Conservation (phyloP, 2,113 vertebrate genomes). For the Grantiella picta region DNA sequence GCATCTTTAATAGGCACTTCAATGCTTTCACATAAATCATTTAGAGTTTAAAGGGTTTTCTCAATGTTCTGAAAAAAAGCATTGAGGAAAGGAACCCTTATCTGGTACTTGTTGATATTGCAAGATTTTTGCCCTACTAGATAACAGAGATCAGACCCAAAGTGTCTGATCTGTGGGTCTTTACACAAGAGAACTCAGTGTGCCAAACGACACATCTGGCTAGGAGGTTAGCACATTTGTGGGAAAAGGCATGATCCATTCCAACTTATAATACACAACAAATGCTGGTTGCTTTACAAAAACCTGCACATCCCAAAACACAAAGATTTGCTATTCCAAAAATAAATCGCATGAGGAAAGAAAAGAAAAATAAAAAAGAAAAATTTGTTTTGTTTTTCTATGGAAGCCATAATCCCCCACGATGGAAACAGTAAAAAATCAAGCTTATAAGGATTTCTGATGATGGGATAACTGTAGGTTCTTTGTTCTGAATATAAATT, state of each 20-base stretch:
- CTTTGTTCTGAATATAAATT: conserved; percentile 56
- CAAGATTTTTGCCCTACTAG: neutral
- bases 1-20: neutral
- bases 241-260: neutral
- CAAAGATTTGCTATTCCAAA: neutral
- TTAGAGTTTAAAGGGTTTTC: neutral
- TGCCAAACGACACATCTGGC: conserved; percentile 31
- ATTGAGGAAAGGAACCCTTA: neutral
- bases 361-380: neutral
- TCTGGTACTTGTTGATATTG: neutral
- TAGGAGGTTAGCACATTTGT: neutral
- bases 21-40: neutral
- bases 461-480: neutral
- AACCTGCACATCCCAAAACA: neutral
- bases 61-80: neutral
- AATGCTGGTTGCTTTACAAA: neutral
- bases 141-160: neutral
- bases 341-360: neutral
- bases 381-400: neutral
- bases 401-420: neutral
- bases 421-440: neutral
- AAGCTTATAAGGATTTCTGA: neutral
- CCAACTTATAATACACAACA: neutral
- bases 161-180: neutral
- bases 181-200: neutral